Base-by-base conservation (phyloP, 2,888 invertebrate genomes). In the Crossocerus cetratus region DNA sequence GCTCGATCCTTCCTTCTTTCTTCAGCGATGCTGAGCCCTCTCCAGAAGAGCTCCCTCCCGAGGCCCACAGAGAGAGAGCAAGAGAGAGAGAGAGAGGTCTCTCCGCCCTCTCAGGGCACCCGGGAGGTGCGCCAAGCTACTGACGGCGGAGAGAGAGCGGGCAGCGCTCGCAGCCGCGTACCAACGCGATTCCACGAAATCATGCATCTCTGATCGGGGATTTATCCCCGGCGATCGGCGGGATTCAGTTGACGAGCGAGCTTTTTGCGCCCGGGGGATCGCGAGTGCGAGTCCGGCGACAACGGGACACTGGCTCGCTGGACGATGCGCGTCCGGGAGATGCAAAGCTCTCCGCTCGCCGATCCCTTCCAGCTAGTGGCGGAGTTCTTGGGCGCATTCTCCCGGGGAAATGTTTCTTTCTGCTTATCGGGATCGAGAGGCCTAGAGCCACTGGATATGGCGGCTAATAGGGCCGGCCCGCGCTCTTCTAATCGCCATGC, bases 131-230 rank as follows among this genome's bases (percentile, higher is more conserved):
- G 32, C 32, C 32, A 32, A 2, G 32, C 32, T 32, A 32, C 32
- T n/a, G n/a, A n/a, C 32, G 32, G 32, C 5, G 32, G 8, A 11
- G 32, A 32, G 32, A 32, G 32, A 32, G 32, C 32, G 32, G 11
- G 32, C 32, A 32, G 32, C 32, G 11, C 32, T 32, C 32, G 32
- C 8, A 32, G 8, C n/a, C n/a, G n/a, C 8, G 32, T 32, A 32
- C 32, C 8, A 32, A 66, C 68, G 63, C 82, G 81, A 82, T 87
- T 87, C 87, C 85, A 84, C 85, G 87, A 87, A 87, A 87, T 86
- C 87, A 86, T 87, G 87, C 87, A 87, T 86, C 81, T 32, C 32
- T 32, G 32, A 80, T 45, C 69, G 58, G 72, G 82, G 84, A 86
- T 86, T 86, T 86, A 86, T 85, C 82, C 83, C 79, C 80, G 72